Base-by-base conservation (phyloP, 1,140 invertebrate genomes). In the Calephelis virginiensis region DNA sequence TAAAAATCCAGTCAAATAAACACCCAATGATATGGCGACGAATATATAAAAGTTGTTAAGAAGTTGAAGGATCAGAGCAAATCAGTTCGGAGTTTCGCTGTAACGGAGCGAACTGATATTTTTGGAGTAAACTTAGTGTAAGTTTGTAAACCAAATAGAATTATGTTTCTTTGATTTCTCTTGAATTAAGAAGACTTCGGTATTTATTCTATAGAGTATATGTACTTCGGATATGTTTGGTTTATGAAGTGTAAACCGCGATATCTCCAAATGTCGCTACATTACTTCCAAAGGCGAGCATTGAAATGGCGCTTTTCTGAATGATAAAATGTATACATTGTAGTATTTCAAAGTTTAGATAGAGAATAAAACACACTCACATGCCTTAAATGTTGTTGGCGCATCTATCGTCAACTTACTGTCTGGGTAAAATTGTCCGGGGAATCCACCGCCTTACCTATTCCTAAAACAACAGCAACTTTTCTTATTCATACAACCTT, bases 201-300 rank as follows among this genome's bases (percentile, higher is more conserved):
- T 76, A 77, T 81, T 78, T 81, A 73, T 81, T 77, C 76, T 73
- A 71, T 67, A 76, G 71, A 77, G 70, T 77, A 49, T 70, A 61
- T 67, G 65, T 67, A 69, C 48, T 68, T 69, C 62, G 75, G 66
- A 74, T 76, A 73, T 71, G 69, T 76, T 76, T 81, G 77, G 69
- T 82, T 78, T 81, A 85, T 85, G 77, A 77, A 81, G 77, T 78
- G 82, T 84, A 71, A 82, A 84, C 69, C 60, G 72, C 70, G 77
- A 79, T 82, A 81, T 77, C 79, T 74, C 71, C 74, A 70, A 72
- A 78, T 70, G 71, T 74, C 64, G 67, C 68, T 72, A 68, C 77
- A 70, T 80, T 72, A 76, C 67, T 73, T 70, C 59, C 59, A 76
- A 56, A 56, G 11, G 17, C 49, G 37, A 28, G 50, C 13, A 56